Base-by-base conservation (phyloP, 2,888 invertebrate genomes). In the Lithophane leautieri region DNA sequence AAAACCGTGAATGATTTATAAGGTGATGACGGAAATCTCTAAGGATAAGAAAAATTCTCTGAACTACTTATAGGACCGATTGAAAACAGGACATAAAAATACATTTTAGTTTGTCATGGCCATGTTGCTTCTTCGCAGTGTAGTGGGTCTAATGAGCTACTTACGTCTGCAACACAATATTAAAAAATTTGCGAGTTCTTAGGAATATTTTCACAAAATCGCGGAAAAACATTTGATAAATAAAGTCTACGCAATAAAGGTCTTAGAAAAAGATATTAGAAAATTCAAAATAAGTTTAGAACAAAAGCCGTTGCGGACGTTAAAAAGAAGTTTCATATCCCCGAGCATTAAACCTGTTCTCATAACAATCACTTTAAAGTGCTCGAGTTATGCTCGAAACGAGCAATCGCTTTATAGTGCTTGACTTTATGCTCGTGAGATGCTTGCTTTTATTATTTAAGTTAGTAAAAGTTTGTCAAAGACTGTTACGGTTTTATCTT, bases 401-500 rank as follows among this genome's bases (percentile, higher is more conserved):
- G 82, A 77, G 78, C 72, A 79, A 85, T 85, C 82, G 74, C 83
- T 87, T 87, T 82, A 86, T 71, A 73, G 79, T 85, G 77, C 73
- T 82, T 77, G 66, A 84, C 66, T 79, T 84, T 84, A 85, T 65
- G 85, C 85, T 87, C 76, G 75, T 76, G 67, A 87, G 80, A 80
- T 77, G 79, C 82, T 87, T 85, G 85, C 85, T 85, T 86, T 85
- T 78, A 82, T 84, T 77, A 77, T 72, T 74, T 73, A 87, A 87
- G 67, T 85, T 85, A 62, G 73, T 84, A 82, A 84, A 86, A 85
- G 75, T 85, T 86, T 79, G 74, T 85, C 85, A 73, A 73, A 83
- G 82, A 83, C 78, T 70, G 69, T 78, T 71, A 70, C 61, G 85
- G 73, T 78, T 85, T 83, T 85, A 83, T 83, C 85, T 81, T 58